Base-by-base conservation (phyloP, 2,797 vertebrate species). In the Manis crassicaudata region DNA sequence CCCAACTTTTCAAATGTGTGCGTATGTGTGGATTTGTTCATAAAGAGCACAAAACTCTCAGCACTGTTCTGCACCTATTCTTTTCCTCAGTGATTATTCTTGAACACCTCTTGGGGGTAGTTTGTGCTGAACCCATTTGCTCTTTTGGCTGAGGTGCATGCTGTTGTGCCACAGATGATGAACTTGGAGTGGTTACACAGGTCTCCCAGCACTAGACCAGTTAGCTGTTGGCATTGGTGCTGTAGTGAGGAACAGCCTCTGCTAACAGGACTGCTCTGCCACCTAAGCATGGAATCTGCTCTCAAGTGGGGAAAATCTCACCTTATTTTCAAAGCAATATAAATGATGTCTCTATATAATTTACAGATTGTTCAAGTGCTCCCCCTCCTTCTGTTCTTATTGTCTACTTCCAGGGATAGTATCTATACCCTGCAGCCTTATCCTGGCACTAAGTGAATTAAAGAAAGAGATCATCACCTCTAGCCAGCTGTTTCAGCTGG, bases 61-160 rank as follows among this genome's bases (percentile, higher is more conserved):
- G 50, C 56, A 14, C 79, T 29, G n/a, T 9, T 46, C 40, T 2
- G 10, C 7, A 37, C 63, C 12, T 1, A 35, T 77, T 79, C 14
- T 32, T 37, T 25, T 52, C 40, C 37, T 7, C 37, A 50, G 32
- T 2, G 27, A 23, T 12, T 2, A 9, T 37, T 58, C 52, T 1
- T 3, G 40, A 92, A 37, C 13, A 29, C 50, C 6, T 20, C 46
- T 76, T 11, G 37, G 11, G 13, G 17, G 4, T 0, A 1, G 11
- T 32, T 8, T 21, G 17, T 18, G 16, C 16, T 0, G 5, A 68
- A 5, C 1, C 1, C 40, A 21, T 12, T 18, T 52, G 17, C n/a
- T 18, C 46, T 82, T 85, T 68, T 25, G 29, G n/a, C 6, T 0
- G 0, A 72, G 40, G 62, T 12, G 5, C 1, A 0, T 2, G 14